Evolutionary conservation across 2,797 vertebrate genomes (phyloP).

Genomic region (Pogoniulus pusillus): DNA sequence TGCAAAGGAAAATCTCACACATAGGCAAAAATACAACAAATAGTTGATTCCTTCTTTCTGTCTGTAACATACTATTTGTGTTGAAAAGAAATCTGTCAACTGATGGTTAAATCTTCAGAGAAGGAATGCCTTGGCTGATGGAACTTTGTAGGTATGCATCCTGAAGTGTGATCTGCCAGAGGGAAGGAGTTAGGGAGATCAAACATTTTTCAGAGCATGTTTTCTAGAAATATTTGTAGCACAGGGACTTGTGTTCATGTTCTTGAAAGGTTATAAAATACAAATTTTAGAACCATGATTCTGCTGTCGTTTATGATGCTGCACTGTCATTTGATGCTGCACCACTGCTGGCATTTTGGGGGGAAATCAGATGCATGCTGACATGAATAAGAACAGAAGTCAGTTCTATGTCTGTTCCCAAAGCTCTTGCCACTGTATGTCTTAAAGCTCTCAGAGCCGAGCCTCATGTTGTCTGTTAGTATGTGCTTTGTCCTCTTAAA

Average conservation of each 20-base stretch:
- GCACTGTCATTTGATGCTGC: neutral
- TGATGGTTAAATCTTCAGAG: neutral
- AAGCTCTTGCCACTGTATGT: neutral
- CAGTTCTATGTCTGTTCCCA: neutral
- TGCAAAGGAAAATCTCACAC: neutral
- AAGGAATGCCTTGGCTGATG: neutral
- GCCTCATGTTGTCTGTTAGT: neutral
- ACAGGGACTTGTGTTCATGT: neutral
- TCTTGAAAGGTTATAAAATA: neutral
- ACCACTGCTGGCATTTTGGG: neutral
- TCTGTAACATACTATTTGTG: neutral
- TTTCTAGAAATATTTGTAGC: neutral
- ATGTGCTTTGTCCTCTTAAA: neutral
- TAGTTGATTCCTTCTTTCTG: neutral
- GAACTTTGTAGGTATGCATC: neutral
- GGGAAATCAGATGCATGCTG: fast-evolving
- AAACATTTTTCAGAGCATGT: neutral
- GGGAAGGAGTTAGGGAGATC: neutral
- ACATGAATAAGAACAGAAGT: neutral
- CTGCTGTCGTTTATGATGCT: neutral
- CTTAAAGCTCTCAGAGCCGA: neutral
- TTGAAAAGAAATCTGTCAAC: neutral
- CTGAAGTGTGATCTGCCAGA: neutral
- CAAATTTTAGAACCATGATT: neutral
- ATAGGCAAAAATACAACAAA: neutral